A percentile compares a stretch with the other conserved stretches of the same genome.
Evolutionary conservation across 2,797 vertebrate species (phyloP).

Genomic region (Champsocephalus gunnari): DNA sequence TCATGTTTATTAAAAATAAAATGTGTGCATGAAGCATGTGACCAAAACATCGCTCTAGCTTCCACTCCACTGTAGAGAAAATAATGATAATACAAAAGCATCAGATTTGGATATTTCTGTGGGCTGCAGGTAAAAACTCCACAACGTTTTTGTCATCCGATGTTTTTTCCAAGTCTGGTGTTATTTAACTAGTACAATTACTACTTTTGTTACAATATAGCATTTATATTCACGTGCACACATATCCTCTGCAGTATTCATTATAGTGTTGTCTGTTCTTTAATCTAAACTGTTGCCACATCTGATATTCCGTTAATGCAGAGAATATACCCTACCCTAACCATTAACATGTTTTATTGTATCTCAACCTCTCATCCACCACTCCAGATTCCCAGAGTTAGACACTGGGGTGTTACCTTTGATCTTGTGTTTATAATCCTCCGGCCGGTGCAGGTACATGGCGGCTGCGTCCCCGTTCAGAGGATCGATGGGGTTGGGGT

Average conservation of each 20-base stretch:
- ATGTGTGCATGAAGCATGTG: not conserved
- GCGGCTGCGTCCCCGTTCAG: conserved; percentile 96
- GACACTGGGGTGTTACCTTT: conserved; percentile 86
- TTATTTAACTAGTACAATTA: not conserved
- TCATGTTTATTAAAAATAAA: not conserved
- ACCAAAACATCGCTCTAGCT: not conserved
- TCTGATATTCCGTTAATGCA: not conserved
- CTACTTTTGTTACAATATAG: not conserved
- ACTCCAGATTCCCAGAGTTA: not conserved
- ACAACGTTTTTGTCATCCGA: not conserved
- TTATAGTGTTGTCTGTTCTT: not conserved
- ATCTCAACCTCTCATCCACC: not conserved
- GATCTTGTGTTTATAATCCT: conserved; percentile 99
- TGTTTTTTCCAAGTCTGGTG: not conserved
- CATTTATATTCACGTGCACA: not conserved
- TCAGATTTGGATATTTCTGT: not conserved
- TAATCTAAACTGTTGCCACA: not conserved
- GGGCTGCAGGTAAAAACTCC: not conserved
- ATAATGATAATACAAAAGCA: too few relatives aligned
- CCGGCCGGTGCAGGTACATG: conserved; percentile 98
- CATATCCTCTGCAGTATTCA: not conserved
- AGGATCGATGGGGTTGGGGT: conserved; percentile 97
- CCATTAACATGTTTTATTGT: not conserved
- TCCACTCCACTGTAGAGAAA: not conserved
- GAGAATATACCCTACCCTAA: not conserved